A percentile compares a stretch with the other conserved stretches of the same genome.
Evolutionary conservation across 2,888 invertebrate species (phyloP).

Genomic region (Drosophila basisetae): DNA sequence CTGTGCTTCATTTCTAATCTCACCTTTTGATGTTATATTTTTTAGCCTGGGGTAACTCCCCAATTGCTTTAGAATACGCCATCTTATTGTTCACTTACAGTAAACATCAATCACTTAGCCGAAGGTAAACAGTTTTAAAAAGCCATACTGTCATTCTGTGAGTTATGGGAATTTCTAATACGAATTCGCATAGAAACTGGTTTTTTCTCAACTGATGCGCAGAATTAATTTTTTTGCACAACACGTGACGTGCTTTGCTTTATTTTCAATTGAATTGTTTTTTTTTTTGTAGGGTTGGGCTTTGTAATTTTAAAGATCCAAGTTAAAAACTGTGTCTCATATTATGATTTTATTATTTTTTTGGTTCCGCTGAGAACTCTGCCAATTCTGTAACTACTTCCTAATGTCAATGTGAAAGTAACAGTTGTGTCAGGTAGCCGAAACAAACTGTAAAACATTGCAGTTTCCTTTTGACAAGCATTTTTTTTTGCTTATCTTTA

Average conservation of each 20-base stretch:
- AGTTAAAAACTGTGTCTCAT: neutral
- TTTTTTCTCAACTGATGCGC: conserved; percentile 11
- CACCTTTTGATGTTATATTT: neutral
- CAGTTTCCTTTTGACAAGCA: conserved; percentile 7
- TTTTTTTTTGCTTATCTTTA: conserved; percentile 21
- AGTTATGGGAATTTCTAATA: conserved; percentile 34
- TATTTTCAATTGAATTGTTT: neutral
- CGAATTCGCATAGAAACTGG: conserved; percentile 22
- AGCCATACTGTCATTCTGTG: conserved; percentile 21
- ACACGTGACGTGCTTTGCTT: conserved; percentile 9
- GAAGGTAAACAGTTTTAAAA: conserved; percentile 21
- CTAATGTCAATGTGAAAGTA: neutral
- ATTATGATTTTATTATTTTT: neutral
- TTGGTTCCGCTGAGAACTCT: neutral
- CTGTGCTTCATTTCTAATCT: neutral
- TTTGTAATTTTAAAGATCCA: neutral
- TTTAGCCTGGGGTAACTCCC: neutral
- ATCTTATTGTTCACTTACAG: conserved; percentile 12
- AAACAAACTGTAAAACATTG: conserved; percentile 11
- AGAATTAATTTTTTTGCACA: conserved; percentile 8
- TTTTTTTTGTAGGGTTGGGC: neutral
- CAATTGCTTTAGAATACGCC: conserved; percentile 3
- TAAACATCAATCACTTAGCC: conserved; percentile 36
- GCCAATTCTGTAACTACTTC: conserved; percentile 1
- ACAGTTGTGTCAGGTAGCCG: neutral